These are phyloP conservation scores for Campylomormyrus numenius DNA, from an alignment of 2,113 vertebrate species.

Conservation along the genomic window DNA sequence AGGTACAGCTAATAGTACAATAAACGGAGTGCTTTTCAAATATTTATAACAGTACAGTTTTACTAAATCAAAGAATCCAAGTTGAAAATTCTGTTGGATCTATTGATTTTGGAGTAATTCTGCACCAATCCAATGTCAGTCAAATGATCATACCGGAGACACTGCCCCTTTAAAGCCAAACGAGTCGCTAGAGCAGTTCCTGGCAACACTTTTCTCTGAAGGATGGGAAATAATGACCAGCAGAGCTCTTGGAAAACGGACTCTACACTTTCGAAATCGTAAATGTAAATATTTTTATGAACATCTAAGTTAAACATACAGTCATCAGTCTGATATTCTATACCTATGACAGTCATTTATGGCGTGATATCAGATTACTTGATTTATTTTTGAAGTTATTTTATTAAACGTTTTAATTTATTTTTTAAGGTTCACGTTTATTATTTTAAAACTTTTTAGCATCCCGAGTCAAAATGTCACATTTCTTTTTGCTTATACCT, in stretches of 20 bases:
- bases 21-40: not conserved
- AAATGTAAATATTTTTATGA: not conserved
- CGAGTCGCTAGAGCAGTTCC: not conserved
- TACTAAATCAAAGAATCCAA: not conserved
- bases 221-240: not conserved
- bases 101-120: not conserved
- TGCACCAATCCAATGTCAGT: not conserved
- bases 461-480: constrained; percentile 31
- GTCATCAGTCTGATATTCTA: not conserved
- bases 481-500: constrained; percentile 24
- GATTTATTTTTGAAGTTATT: not conserved
- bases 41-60: not conserved
- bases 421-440: not conserved
- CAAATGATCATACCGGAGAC: not conserved
- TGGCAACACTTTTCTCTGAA: not conserved
- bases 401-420: not conserved
- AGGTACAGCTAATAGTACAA: not conserved
- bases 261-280: not conserved
- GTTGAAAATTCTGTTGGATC: not conserved
- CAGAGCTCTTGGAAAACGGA: not conserved
- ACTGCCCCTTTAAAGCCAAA: not conserved
- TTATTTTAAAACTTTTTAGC: not conserved
- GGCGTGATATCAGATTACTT: not conserved
- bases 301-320: not conserved
- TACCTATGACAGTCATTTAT: not conserved